A percentile compares a stretch with the other conserved stretches of the same genome.
Conservation (phyloP, 2,113 vertebrate species). For the Ardeotis arabs region DNA sequence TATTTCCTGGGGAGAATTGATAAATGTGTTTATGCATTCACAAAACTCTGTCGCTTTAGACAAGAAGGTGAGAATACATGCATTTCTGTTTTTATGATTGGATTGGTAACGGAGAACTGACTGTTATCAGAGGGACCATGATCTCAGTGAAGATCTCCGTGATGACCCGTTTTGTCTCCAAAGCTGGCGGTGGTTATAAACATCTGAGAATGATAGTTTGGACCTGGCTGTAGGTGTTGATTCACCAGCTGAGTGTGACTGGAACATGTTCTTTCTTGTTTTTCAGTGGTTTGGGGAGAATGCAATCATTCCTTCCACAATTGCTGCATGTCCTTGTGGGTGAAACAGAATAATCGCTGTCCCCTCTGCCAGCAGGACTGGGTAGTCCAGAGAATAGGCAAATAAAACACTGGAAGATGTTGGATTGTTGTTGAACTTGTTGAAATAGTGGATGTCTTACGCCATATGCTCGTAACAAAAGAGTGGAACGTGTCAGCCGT, state of each 20-base stretch:
- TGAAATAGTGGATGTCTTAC: background rate
- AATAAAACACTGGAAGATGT: constrained; percentile 72
- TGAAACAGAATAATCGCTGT: constrained; percentile 99
- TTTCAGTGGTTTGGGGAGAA: constrained; percentile 98
- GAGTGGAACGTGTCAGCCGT: background rate
- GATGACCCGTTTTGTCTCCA: background rate
- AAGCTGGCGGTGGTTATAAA: background rate
- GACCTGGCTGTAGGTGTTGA: background rate
- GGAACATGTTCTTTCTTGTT: constrained; percentile 55
- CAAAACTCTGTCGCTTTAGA: background rate
- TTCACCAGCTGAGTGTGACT: background rate
- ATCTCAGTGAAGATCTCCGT: background rate
- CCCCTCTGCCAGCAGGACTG: constrained; percentile 99
- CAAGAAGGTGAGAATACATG: background rate
- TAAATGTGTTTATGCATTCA: background rate
- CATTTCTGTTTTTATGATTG: background rate
- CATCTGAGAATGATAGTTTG: background rate
- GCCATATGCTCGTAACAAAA: background rate
- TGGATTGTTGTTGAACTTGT: background rate
- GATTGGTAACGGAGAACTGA: background rate
- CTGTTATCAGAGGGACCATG: background rate
- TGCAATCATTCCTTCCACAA: constrained; percentile 99
- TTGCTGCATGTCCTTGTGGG: constrained; percentile 99
- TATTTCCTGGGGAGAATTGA: background rate
- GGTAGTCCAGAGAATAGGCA: constrained; percentile 99